These are phyloP conservation scores for Calephelis virginiensis DNA, from an alignment of 1,140 invertebrate species.

Conservation along the genomic window DNA sequence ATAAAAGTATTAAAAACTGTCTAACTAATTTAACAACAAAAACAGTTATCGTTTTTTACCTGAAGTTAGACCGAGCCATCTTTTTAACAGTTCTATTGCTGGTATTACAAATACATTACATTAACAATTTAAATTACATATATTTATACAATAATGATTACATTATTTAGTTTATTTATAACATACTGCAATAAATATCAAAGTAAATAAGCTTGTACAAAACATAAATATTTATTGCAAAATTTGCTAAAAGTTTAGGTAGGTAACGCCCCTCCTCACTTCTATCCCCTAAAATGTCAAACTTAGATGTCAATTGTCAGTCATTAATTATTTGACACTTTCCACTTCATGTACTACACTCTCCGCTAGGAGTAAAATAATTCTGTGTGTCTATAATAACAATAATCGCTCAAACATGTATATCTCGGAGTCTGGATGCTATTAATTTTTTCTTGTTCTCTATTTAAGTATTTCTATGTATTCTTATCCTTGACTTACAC, in stretches of 20 bases:
- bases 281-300: not conserved
- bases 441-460: no score
- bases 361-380: no score
- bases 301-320: not conserved
- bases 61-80: slow-evolving; percentile 68
- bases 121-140: slow-evolving; percentile 17
- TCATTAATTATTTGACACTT: no score
- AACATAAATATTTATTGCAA: slow-evolving; percentile 1
- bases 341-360: no score
- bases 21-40: slow-evolving; percentile 5
- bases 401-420: no score
- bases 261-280: slow-evolving; percentile 1
- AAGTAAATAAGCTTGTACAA: not conserved
- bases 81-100: slow-evolving; percentile 10
- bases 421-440: no score
- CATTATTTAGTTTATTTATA: slow-evolving; percentile 5
- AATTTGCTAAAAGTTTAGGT: not conserved
- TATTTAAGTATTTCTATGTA: no score
- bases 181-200: not conserved
- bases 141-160: not conserved
- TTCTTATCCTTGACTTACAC: no score
- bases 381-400: no score
- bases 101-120: not conserved
- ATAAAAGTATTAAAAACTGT: slow-evolving; percentile 23
- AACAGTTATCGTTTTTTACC: slow-evolving; percentile 37